These are phyloP conservation scores for Trachelus iudaicus DNA, from an alignment of 2,888 invertebrate species.

Conservation along the genomic window DNA sequence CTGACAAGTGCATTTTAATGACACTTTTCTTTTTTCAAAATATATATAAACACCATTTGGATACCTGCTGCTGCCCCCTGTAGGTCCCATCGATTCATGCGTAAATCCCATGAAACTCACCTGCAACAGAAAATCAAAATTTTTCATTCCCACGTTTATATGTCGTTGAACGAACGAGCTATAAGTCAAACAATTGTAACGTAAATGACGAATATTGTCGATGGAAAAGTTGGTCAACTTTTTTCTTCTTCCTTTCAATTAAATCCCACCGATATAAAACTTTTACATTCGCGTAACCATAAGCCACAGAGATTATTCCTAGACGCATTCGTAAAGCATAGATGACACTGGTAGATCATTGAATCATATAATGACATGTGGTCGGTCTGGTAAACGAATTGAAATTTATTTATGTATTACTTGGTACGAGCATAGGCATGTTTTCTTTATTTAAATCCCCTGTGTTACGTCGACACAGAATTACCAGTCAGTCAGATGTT, in stretches of 20 bases:
- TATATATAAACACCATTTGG: neutral
- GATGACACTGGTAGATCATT: neutral
- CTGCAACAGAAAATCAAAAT: slow-evolving; percentile 28
- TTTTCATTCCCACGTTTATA: slow-evolving; percentile 9
- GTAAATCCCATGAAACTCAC: slow-evolving; percentile 34
- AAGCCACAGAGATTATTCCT: neutral
- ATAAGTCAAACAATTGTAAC: too few species aligned
- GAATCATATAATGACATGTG: neutral
- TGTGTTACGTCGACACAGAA: neutral
- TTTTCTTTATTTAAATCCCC: neutral
- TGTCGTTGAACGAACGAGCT: too few species aligned
- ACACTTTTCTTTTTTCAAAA: neutral
- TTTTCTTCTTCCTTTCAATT: neutral
- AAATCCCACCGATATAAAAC: neutral
- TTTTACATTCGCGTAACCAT: neutral
- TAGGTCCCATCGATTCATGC: slow-evolving; percentile 23
- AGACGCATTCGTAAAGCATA: neutral
- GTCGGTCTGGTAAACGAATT: neutral
- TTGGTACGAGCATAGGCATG: neutral
- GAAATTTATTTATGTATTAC: neutral
- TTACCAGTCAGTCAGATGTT: neutral
- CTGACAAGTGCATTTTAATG: neutral
- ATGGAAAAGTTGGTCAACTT: neutral
- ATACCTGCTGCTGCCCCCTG: neutral
- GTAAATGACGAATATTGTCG: neutral